These are phyloP conservation scores for Mus spretus DNA, from an alignment of 2,797 vertebrate species.

Conservation along the genomic window DNA sequence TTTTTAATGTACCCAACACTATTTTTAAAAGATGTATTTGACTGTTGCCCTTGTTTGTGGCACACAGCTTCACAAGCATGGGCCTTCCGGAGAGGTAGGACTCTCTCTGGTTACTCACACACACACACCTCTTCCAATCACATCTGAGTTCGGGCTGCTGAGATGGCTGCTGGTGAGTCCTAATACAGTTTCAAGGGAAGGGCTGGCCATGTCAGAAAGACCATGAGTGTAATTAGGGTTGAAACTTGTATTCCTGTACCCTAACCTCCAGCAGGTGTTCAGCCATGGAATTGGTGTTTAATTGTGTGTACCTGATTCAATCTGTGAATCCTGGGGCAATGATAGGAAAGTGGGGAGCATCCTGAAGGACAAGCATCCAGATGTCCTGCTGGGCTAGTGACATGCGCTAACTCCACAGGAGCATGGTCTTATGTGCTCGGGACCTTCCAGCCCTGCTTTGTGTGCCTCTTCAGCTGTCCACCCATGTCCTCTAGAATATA, in stretches of 20 bases:
- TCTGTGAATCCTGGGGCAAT: not conserved
- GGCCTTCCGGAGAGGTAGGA: not conserved
- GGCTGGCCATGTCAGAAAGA: not conserved
- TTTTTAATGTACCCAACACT: not conserved
- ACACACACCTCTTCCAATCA: not conserved
- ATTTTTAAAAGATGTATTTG: not conserved
- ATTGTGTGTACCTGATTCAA: not conserved
- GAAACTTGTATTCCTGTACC: not conserved
- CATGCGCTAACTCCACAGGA: fast-evolving
- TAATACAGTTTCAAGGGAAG: not conserved
- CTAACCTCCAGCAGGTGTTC: not conserved
- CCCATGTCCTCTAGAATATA: not conserved
- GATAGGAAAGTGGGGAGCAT: not conserved
- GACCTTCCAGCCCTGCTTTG: not conserved
- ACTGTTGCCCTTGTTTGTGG: not conserved
- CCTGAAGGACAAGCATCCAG: not conserved
- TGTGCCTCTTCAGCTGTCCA: not conserved
- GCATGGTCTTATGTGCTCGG: not conserved
- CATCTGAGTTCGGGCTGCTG: not conserved
- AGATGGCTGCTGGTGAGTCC: not conserved
- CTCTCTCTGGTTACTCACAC: not conserved
- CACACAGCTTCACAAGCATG: not conserved
- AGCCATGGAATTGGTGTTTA: not conserved
- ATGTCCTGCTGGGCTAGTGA: no score
- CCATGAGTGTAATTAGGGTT: not conserved